Percentiles rank a stretch among this genome's conserved stretches.
These are phyloP conservation scores for Noturus placidus DNA, from an alignment of 2,113 vertebrate genomes.

Conservation along the genomic window DNA sequence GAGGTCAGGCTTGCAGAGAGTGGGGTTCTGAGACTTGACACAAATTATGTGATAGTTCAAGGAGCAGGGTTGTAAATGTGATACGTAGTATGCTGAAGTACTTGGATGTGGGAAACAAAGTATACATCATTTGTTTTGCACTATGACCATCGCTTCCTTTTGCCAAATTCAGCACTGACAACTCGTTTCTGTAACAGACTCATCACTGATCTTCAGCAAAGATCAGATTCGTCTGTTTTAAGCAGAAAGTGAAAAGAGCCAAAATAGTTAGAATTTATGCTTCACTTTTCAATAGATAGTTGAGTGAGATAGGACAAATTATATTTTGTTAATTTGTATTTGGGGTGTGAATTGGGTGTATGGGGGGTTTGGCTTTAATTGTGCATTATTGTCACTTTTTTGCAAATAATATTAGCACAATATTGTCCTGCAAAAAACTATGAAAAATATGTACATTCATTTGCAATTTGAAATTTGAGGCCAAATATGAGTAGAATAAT, in stretches of 20 bases:
- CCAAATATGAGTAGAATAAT: neutral
- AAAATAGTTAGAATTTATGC: neutral
- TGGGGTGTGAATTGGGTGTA: neutral
- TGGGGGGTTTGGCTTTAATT: neutral
- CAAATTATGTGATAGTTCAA: constrained; percentile 48
- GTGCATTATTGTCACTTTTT: neutral
- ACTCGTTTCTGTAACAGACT: constrained; percentile 17
- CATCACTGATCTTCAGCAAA: constrained; percentile 26
- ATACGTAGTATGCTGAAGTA: constrained; percentile 10
- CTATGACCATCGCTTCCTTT: constrained; percentile 31
- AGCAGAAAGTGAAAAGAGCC: neutral
- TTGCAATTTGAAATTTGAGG: neutral
- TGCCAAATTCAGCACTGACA: constrained; percentile 9
- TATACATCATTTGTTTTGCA: constrained; percentile 28
- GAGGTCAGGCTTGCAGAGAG: constrained; percentile 41
- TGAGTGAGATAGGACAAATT: neutral
- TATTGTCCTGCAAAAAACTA: neutral
- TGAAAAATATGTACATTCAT: neutral
- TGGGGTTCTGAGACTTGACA: constrained; percentile 33
- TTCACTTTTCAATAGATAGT: constrained; percentile 18
- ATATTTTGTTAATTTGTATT: neutral
- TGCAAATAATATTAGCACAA: neutral
- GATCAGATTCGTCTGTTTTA: constrained; percentile 9
- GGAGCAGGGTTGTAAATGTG: constrained; percentile 43
- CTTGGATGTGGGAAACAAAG: constrained; percentile 29